Percentiles rank a stretch among this genome's conserved stretches.
These are phyloP conservation scores for Ochropleura plecta DNA, from an alignment of 2,888 invertebrate genomes.

Conservation along the genomic window DNA sequence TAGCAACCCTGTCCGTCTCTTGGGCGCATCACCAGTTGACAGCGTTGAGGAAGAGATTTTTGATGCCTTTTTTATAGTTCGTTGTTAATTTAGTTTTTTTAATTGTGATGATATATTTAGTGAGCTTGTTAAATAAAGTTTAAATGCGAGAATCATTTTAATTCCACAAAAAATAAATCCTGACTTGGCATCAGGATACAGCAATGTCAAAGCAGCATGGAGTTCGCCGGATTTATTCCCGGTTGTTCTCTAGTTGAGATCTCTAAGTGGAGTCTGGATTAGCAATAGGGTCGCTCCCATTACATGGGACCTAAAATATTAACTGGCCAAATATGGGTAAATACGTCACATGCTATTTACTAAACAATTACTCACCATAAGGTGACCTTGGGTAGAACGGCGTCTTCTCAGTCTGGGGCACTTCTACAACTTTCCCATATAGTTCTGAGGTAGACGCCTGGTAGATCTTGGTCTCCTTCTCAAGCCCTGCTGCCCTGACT, in stretches of 20 bases:
- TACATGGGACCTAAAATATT: neutral
- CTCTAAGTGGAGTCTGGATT: no score
- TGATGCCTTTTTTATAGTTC: no score
- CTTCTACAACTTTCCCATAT: conserved; percentile 97
- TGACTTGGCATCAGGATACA: neutral
- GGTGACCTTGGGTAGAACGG: conserved; percentile 99
- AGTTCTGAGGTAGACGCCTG: conserved; percentile 99
- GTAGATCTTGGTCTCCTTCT: conserved; percentile 95
- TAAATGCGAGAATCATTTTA: no score
- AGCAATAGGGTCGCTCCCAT: neutral
- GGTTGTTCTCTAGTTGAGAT: neutral
- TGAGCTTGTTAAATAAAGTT: no score
- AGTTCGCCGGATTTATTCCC: neutral
- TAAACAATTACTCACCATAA: conserved; percentile 93
- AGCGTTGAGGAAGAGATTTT: no score
- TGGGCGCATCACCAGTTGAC: no score
- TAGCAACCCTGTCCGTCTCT: no score
- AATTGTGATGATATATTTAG: no score
- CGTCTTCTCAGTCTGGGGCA: conserved; percentile 98
- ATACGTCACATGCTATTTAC: neutral
- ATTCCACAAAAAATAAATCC: neutral
- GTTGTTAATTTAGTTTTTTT: no score
- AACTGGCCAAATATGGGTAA: neutral
- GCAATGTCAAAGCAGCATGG: neutral
- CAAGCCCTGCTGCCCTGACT: conserved; percentile 96